These are phyloP conservation scores for Lynx canadensis DNA, from an alignment of 2,113 vertebrate species.

Conservation along the genomic window DNA sequence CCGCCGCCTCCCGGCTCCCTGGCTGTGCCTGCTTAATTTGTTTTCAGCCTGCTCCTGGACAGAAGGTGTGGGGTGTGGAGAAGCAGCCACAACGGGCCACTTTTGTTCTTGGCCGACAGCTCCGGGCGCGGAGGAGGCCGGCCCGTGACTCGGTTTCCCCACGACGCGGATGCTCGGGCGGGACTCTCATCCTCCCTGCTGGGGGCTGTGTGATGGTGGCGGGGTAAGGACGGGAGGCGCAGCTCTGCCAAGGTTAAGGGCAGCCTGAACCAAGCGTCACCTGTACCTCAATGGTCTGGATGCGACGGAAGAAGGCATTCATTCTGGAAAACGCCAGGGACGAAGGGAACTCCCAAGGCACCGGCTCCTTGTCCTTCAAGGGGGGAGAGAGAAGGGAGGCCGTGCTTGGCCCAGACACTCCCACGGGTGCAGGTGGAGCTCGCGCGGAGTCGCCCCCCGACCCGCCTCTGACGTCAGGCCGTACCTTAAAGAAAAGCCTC, in stretches of 20 bases:
- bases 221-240: fast-evolving
- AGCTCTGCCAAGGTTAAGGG: not conserved
- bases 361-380: conserved; percentile 70
- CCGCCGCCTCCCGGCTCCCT: not conserved
- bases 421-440: fast-evolving
- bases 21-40: fast-evolving
- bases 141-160: fast-evolving
- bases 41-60: fast-evolving
- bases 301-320: conserved; percentile 83
- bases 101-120: fast-evolving
- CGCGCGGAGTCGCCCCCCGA: fast-evolving
- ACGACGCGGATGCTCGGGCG: fast-evolving
- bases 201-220: fast-evolving
- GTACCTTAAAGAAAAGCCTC: conserved; percentile 80
- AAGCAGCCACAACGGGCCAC: fast-evolving
- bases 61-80: fast-evolving
- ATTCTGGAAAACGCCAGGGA: conserved; percentile 83
- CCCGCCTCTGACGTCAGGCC: fast-evolving
- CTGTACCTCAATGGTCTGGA: conserved; percentile 86
- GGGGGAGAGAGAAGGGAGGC: not conserved
- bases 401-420: fast-evolving
- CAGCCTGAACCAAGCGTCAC: fast-evolving
- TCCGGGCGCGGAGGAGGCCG: fast-evolving
- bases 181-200: not conserved
- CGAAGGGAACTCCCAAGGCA: conserved; percentile 85